A percentile compares a stretch with the other conserved stretches of the same genome.
Evolutionary conservation across 2,888 invertebrate species (phyloP).

Genomic region (Papilio demoleus): DNA sequence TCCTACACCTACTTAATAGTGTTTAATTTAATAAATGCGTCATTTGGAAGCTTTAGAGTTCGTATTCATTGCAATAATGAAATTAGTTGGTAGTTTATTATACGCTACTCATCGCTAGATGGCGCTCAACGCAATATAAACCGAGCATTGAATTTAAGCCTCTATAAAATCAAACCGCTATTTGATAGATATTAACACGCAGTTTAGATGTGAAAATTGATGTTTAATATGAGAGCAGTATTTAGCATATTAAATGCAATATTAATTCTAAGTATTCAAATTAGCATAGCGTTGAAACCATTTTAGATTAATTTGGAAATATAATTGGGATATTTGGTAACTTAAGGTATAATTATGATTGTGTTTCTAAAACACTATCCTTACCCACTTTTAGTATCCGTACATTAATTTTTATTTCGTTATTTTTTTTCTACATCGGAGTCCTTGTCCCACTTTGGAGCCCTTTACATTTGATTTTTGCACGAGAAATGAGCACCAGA

Average conservation of each 20-base stretch:
- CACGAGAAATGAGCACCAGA: no score
- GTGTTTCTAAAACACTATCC: no score
- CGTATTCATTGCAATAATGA: background rate
- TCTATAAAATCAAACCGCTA: conserved; percentile 11
- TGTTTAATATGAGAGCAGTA: background rate
- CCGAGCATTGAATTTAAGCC: background rate
- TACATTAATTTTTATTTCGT: no score
- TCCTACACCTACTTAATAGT: background rate
- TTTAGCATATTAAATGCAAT: conserved; percentile 12
- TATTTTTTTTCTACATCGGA: no score
- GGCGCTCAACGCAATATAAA: conserved; percentile 5
- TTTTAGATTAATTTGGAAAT: background rate
- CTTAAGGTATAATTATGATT: background rate
- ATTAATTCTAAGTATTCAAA: background rate
- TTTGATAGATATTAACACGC: conserved; percentile 11
- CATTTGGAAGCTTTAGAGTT: background rate
- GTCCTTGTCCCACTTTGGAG: no score
- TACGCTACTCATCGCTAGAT: conserved; percentile 31
- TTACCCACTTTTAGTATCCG: no score
- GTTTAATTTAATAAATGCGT: background rate
- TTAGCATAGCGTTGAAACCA: background rate
- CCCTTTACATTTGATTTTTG: no score
- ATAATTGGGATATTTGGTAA: background rate
- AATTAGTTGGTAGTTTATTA: background rate
- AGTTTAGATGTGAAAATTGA: conserved; percentile 7